These are phyloP conservation scores for Neosalanx taihuensis DNA, from an alignment of 2,797 vertebrate species.

Conservation along the genomic window DNA sequence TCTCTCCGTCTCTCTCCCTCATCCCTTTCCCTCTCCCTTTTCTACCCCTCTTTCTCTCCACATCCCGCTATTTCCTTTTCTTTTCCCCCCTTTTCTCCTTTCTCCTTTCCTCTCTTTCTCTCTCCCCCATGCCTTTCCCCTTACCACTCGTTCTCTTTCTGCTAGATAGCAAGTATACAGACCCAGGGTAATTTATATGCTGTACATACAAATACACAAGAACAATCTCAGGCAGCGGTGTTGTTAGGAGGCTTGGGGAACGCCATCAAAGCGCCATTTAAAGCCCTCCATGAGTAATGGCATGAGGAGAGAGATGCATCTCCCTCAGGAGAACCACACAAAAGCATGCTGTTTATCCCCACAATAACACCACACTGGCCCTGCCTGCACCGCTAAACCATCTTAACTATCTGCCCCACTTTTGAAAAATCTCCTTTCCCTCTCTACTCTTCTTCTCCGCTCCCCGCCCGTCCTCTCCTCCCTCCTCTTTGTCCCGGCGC, in stretches of 20 bases:
- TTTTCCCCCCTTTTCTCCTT: not conserved
- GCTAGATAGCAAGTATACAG: not conserved
- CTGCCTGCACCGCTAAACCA: not conserved
- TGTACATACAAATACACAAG: not conserved
- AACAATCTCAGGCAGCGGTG: not conserved
- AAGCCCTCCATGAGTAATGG: not conserved
- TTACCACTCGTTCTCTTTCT: not conserved
- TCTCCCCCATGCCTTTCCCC: not conserved
- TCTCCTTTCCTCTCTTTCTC: not conserved
- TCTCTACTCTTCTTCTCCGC: not conserved
- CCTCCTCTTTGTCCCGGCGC: not conserved
- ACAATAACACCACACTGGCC: not conserved
- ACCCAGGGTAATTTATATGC: not conserved
- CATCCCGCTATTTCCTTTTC: not conserved
- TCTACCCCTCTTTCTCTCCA: not conserved
- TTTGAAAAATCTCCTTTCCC: not conserved
- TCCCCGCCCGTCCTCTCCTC: not conserved
- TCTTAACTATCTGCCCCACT: not conserved
- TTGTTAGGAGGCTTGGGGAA: not conserved
- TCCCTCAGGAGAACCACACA: not conserved
- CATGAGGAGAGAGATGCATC: not conserved
- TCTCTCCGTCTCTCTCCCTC: slow-evolving; percentile 5
- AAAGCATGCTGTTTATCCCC: not conserved
- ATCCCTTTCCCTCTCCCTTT: slow-evolving; percentile 9
- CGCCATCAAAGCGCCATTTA: not conserved